These are phyloP conservation scores for Protobothrops flavoviridis DNA, from an alignment of 2,113 vertebrate genomes.

Conservation along the genomic window DNA sequence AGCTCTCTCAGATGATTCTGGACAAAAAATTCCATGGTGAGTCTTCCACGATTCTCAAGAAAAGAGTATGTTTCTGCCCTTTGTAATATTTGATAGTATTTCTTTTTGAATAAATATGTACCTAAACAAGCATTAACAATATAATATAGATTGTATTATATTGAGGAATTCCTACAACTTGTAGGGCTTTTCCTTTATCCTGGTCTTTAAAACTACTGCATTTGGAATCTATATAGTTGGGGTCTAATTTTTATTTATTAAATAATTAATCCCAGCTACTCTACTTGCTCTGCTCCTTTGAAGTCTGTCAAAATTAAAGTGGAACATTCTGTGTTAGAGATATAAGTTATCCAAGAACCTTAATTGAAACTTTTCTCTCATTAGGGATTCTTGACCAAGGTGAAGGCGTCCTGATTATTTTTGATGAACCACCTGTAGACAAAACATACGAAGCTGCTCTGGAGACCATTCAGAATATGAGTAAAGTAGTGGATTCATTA, in stretches of 20 bases:
- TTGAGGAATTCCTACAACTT: neutral
- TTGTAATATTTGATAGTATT: neutral
- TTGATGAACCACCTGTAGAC: conserved; percentile 97
- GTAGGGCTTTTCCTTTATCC: neutral
- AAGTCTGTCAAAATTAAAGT: neutral
- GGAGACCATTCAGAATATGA: conserved; percentile 99
- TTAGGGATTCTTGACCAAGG: conserved; percentile 98
- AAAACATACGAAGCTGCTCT: conserved; percentile 97
- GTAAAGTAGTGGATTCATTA: conserved; percentile 99
- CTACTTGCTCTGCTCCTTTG: neutral
- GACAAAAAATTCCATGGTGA: conserved; percentile 98
- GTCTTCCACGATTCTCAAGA: conserved; percentile 19
- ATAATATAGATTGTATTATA: neutral
- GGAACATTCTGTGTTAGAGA: neutral
- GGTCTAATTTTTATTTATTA: neutral
- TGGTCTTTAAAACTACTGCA: neutral
- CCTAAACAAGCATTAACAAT: neutral
- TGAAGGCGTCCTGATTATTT: conserved; percentile 97
- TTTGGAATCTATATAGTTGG: neutral
- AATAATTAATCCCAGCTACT: neutral
- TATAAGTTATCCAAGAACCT: neutral
- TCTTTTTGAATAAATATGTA: neutral
- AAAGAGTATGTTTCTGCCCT: rapidly evolving
- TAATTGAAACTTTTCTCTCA: conserved; percentile 19
- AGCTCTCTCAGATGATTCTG: conserved; percentile 99